Evolutionary conservation across 2,888 invertebrate species (phyloP), one percentile per base, ranked within the genome.

Genomic region (Torymus aiolomorphi): DNA sequence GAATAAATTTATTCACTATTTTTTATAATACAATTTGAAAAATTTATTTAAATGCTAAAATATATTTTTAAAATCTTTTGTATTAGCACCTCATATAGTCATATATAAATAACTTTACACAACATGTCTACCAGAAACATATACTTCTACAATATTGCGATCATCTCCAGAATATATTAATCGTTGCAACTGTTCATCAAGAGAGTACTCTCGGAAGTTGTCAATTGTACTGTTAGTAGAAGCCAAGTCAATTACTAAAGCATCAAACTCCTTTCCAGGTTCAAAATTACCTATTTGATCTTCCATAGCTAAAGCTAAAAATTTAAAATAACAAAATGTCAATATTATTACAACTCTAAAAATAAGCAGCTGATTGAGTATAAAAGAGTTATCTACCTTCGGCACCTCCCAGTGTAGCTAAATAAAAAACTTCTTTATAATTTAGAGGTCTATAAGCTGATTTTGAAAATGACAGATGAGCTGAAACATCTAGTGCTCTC

Each of bases 381-480:
- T 2, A 31, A 31, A 31, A 31, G 4, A 31, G 3, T 31, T 31
- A 67, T 24, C 86, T 91, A 95, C 95, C 95, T 92, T 92, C 92
- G 79, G 97, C 97, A 8, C 97, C 97, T 18, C 97, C 97, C 71
- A 97, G 90, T 1, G 97, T 98, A 14, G 97, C 97, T 84, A 97
- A 91, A 88, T 95, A 95, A 88, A 97, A 95, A 0, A 94, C 96
- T 84, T 97, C 96, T 80, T 92, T 92, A 90, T 95, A 96, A 82
- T 92, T 92, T 1, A 97, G 87, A 0, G 94, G 92, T 61, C 89
- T 87, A 84, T 92, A 91, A 59, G 88, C 87, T 0, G 91, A 90
- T 66, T 92, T 91, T 24, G 92, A 84, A 80, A 93, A 92, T 54
- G 94, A 93, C 18, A 96, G 85, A 85, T 94, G 93, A 80, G 93